Evolutionary conservation across 2,797 vertebrate species (phyloP), one percentile per base, ranked within the genome.

Genomic region (Characodon lateralis): DNA sequence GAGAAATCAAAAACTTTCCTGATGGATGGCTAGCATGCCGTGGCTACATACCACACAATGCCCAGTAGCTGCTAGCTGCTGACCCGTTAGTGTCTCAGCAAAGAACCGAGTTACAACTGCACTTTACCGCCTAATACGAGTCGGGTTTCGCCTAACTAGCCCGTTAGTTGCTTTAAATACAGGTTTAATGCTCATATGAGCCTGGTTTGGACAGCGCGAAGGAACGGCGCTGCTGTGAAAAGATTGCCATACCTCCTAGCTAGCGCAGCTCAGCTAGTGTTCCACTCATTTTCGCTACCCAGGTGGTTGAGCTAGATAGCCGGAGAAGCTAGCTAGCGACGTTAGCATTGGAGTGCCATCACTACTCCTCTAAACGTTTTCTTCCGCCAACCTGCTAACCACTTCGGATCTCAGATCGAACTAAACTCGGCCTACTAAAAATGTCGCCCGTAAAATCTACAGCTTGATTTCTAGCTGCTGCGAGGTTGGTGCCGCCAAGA

Each of bases 1-100:
- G 73, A 73, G 14, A 51, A 71, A 39, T 26, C 58, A 24, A 69
- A 41, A 84, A 84, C 89, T 87, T 82, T 75, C 28, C 77, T 51
- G 74, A 39, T 68, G 73, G 75, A 71, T 53, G 55, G 83, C 88
- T 88, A 93, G 86, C 88, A 85, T 63, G 73, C 76, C 83, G 26
- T 35, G 53, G 85, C 85, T 88, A 89, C 86, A 89, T 78, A 76
- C 80, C 84, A 80, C 90, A 93, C 91, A 93, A 92, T 88, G 88
- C 82, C 87, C 74, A 71, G 79, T 50, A 72, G 76, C 59, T 65
- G 65, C 24, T 74, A 71, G 85, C 88, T 53, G 66, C 59, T 56
- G 79, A 66, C 71, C 87, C 74, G 81, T 78, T 70, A 78, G 70
- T 71, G 77, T 28, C 3, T 35, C 73, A 51, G 69, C 22, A 35